Base-by-base conservation (phyloP, 1,140 invertebrate genomes). In the Psilanteris sp. region DNA sequence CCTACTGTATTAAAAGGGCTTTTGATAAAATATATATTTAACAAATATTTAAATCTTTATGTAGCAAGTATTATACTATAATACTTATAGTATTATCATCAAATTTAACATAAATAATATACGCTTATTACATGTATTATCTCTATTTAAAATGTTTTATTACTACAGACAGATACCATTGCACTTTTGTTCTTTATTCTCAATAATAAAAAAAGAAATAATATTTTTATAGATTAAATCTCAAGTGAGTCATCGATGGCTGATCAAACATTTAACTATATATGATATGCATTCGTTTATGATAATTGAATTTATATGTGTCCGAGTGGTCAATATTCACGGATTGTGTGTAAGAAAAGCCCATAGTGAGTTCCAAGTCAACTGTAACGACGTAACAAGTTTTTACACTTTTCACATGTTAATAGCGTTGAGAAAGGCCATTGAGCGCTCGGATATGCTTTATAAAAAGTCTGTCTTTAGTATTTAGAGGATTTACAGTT, bases 401-500 rank as follows among this genome's bases (percentile, higher is more conserved):
- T 39, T 39, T 39, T 39, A 18, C 36, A 39, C 18, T 39, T 39
- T 20, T 39, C 18, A 39, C 24, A 24, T 39, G 18, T 9, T 39
- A 39, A 39, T 39, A 20, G 20, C n/a, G 36, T 4, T 39, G 36
- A 22, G 36, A 39, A 39, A 39, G 36, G 36, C n/a, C 36, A 10
- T 39, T 39, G 36, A 39, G 18, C 36, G 36, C 18, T 10, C 8
- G 11, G 9, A 22, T 39, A 39, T 22, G 36, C 18, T 22, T 39
- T 11, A 10, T 10, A 39, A 39, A 39, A 39, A 39, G 18, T 22
- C 9, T 39, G 16, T 9, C 8, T 22, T 1, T 22, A 16, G 15
- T 37, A 13, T 9, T 37, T 14, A 37, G 2, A 37, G 34, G 18
- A 5, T 24, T 5, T 20, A 5, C 2, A 20, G 2, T 20, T 3